Percentiles rank a stretch among this genome's conserved stretches.
These are phyloP conservation scores for Porites lutea DNA, from an alignment of 64 coral and sea anemone species.

Conservation along the genomic window DNA sequence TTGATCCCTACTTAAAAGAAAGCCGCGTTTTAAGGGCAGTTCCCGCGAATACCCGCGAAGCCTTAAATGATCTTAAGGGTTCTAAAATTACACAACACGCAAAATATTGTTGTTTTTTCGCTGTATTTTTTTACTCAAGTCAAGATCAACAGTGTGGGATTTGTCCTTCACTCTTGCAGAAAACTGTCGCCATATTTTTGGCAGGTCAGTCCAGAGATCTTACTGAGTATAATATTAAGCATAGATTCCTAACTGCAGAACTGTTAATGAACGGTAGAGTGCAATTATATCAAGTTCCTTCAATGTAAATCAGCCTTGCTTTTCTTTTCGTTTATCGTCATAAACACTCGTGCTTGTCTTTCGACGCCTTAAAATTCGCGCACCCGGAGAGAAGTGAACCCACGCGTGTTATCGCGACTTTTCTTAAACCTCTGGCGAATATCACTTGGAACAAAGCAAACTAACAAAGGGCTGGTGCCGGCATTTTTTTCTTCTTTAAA, in stretches of 20 bases:
- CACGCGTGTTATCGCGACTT: too few relatives aligned
- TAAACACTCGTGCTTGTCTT: slow-evolving; percentile 4
- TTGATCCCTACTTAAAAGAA: neutral
- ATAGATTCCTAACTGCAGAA: neutral
- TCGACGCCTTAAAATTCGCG: neutral
- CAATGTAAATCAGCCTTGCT: too few relatives aligned
- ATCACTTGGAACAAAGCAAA: neutral
- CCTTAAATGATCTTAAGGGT: neutral
- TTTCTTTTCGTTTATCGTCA: too few relatives aligned
- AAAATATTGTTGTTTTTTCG: neutral
- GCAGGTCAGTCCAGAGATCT: neutral
- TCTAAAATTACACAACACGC: slow-evolving; percentile 36
- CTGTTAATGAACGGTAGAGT: neutral
- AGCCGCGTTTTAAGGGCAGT: neutral
- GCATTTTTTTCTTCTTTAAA: too few relatives aligned
- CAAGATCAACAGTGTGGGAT: neutral
- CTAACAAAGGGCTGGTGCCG: too few relatives aligned
- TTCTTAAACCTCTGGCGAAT: neutral
- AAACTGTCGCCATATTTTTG: slow-evolving; percentile 7
- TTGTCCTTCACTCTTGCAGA: neutral
- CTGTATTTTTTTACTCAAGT: too few relatives aligned
- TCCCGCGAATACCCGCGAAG: slow-evolving; percentile 32
- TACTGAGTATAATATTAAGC: slow-evolving; percentile 23
- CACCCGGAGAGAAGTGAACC: too few relatives aligned
- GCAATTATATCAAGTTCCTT: too few relatives aligned